Evolutionary conservation across 2,888 invertebrate species (phyloP), one percentile per base, ranked within the genome.

Genomic region (Himalopsyche japonica): DNA sequence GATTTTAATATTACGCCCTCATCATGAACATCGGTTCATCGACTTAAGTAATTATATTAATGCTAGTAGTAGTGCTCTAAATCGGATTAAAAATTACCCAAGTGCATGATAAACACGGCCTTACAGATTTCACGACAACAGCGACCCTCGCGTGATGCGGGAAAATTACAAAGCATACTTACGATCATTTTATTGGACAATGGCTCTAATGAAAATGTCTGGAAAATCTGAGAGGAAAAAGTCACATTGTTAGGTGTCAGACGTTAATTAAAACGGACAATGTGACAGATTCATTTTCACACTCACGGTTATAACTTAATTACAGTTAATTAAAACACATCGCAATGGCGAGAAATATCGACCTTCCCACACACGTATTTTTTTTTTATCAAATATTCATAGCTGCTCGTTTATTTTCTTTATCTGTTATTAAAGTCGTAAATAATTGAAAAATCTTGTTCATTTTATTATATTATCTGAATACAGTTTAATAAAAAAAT

Each of bases 261-360:
- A 12, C 70, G 70, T 70, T 70, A 70, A 70, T 70, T 70, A 70
- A 70, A 70, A 27, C 70, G 70, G 70, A 30, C 70, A 27, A 30
- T 70, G 70, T 70, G 70, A 70, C 70, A 70, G 70, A 70, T 70
- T 70, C 70, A 70, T 70, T 70, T 70, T 70, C 70, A 70, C 70
- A 70, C 70, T 70, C 70, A 10, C 30, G 70, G 70, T 70, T 70
- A 70, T 70, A 30, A 70, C 70, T 70, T 70, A 70, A 70, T 70
- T 70, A 70, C 27, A 27, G 24, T 70, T 70, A 70, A 70, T 70
- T 70, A 70, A 70, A 70, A 70, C 70, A 70, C 30, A 64, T 24
- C 24, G 70, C 15, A 70, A 70, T 30, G 70, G 27, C 70, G 70
- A 27, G 15, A 10, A 27, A 70, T 70, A 70, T 70, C 70, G 70